Base-by-base conservation (phyloP, 2,888 invertebrate genomes). In the Thereva nobilitata region DNA sequence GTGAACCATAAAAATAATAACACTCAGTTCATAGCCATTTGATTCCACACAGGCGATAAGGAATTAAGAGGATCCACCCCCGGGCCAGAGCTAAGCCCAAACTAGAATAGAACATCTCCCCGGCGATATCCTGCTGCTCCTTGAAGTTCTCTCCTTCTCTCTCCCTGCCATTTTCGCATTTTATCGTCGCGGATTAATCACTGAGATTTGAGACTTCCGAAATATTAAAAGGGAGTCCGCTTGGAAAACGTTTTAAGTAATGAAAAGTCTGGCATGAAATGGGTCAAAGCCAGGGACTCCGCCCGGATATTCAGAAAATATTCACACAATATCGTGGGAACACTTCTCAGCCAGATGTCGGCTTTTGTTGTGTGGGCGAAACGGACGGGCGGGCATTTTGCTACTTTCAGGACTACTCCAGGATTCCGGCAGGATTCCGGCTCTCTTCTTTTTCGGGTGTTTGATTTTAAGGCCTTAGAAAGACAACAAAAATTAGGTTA, bases 1-100 rank as follows among this genome's bases (percentile, higher is more conserved):
- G 54, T 64, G 57, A 52, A 56, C 68, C 53, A 68, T 66, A 68
- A 68, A 68, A 68, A 68, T 68, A 68, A 68, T 66, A 66, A 68
- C 68, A 66, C 54, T 61, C 65, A 68, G 63, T 66, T 68, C 66
- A 54, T 56, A 49, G 63, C 52, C 56, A 64, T 66, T 68, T 68
- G 68, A 59, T 38, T 49, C 47, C 42, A 59, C 10, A 12, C 3
- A 23, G 49, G 49, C 8, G 59, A 49, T 44, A 3, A 12, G 38
- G 47, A 23, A 23, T 23, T 23, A 23, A 23, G 23, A 23, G 23
- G 23, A 23, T 23, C 23, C 23, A 23, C 23, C 23, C 23, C 23
- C 23, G 23, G 23, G 23, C 23, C 23, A 23, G 23, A 2, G 23
- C 23, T 23, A 23, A 23, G 23, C 23, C 23, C 23, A 2, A 23